Percentiles rank a stretch among this genome's conserved stretches.
These are phyloP conservation scores for Zaprionus inermis DNA, from an alignment of 1,140 invertebrate genomes.

Conservation along the genomic window DNA sequence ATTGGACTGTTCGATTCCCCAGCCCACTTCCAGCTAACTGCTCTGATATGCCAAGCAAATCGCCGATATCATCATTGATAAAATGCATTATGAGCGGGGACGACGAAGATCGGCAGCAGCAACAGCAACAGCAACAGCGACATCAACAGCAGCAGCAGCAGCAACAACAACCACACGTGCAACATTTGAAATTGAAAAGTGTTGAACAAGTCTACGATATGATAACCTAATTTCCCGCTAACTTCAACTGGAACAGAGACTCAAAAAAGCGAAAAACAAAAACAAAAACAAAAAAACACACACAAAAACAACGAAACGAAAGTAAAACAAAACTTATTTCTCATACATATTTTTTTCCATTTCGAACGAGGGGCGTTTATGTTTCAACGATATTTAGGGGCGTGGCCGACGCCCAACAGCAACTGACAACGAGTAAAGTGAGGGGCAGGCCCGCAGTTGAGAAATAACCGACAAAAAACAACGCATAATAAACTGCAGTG, in stretches of 20 bases:
- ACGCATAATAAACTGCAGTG: slow-evolving; percentile 42
- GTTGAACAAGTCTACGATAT: slow-evolving; percentile 80
- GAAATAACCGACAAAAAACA: neutral
- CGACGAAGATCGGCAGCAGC: slow-evolving; percentile 78
- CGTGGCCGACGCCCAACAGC: slow-evolving; percentile 57
- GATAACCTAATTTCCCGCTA: slow-evolving; percentile 77
- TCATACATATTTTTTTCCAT: slow-evolving; percentile 2
- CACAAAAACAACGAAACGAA: slow-evolving; percentile 56
- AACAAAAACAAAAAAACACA: slow-evolving; percentile 23
- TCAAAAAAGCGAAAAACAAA: slow-evolving; percentile 30
- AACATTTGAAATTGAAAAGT: slow-evolving; percentile 72
- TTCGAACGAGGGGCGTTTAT: slow-evolving; percentile 58
- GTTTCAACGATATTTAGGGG: slow-evolving; percentile 70
- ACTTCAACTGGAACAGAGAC: slow-evolving; percentile 34
- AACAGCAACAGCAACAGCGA: slow-evolving; percentile 42
- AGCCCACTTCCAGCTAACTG: slow-evolving; percentile 8
- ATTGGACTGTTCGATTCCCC: slow-evolving; percentile 20
- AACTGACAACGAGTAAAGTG: slow-evolving; percentile 46
- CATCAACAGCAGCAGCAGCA: slow-evolving; percentile 3
- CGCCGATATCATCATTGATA: slow-evolving; percentile 63
- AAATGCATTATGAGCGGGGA: slow-evolving; percentile 83
- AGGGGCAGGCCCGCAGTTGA: slow-evolving; percentile 40
- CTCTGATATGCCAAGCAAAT: slow-evolving; percentile 70
- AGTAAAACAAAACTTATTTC: slow-evolving; percentile 50
- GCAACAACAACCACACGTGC: slow-evolving; percentile 34